Percentiles rank a stretch among this genome's conserved stretches.
These are phyloP conservation scores for Caretta caretta DNA, from an alignment of 2,113 vertebrate species.

Conservation along the genomic window DNA sequence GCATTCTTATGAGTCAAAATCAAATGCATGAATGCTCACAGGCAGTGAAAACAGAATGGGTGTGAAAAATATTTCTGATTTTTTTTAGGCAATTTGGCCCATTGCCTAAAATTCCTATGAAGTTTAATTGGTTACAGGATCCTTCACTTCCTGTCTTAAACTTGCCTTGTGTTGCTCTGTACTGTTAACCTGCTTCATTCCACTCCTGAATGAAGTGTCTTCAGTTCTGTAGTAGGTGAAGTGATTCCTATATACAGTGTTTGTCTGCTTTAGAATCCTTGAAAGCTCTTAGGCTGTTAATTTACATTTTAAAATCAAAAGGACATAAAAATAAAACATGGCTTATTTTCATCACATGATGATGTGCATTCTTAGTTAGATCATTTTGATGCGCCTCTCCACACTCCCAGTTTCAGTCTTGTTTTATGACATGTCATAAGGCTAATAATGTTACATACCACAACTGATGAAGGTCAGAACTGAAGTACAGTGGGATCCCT, in stretches of 20 bases:
- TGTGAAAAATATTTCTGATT: neutral
- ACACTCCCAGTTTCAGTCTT: neutral
- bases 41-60: neutral
- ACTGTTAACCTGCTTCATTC: neutral
- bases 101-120: neutral
- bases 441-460: fast-evolving
- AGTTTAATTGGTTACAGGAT: neutral
- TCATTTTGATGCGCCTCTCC: neutral
- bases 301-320: neutral
- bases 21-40: neutral
- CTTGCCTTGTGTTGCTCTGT: neutral
- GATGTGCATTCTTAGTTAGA: neutral
- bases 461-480: neutral
- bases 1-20: neutral
- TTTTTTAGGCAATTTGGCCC: constrained; percentile 22
- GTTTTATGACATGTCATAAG: neutral
- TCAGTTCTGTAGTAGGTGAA: neutral
- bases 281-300: neutral
- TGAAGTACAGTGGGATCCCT: fast-evolving
- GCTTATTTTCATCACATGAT: neutral
- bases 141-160: neutral
- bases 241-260: neutral
- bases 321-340: neutral
- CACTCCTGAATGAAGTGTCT: neutral
- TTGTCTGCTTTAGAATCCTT: neutral